Base-by-base conservation (phyloP, 35 echinoderm and acorn worm species). In the Ophioderma brevispina region DNA sequence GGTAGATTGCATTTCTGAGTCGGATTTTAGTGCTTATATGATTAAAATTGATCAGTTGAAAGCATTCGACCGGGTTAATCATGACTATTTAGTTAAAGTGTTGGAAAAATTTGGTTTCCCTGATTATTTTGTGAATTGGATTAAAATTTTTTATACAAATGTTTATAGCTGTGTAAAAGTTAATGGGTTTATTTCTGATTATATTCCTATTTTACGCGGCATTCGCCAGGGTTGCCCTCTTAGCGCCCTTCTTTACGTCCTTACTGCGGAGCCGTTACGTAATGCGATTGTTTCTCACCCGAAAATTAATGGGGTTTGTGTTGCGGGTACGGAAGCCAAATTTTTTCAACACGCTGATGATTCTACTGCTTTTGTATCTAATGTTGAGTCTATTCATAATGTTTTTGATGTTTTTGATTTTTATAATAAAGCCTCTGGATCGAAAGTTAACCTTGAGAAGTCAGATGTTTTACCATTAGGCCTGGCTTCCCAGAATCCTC, bases 51-150 rank as follows among this genome's bases (percentile, higher is more conserved):
- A 93, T 36, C 91, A 93, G 32, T 77, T 81, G 13, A 93, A 93
- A 77, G 91, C 91, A 1, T 93, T 93, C 35, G 91, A 93, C 42
- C 80, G 80, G 38, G 91, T 93, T 32, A 28, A 93, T 32, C 77
- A 79, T 77, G 40, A 40, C 0, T 93, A 82, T 83, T 13, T 93
- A 34, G 76, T 76, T 23, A 81, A 84, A 32, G 64, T 76, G 1
- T 42, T 93, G 6, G 2, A 13, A 1, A 46, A 46, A 46, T 46
- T 46, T 46, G 41, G 41, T 46, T 46, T 46, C 17, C 41, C 41
- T 46, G 41, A 46, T 46, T 46, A 46, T 46, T 46, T 46, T 17
- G 17, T 46, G 5, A 46, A 46, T 46, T 46, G 92, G 59, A 70
- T 70, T 30, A 70, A 25, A 70, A 70, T 70, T 3, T 70, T 70